Conservation (phyloP, 2,113 vertebrate species). For the Archilochus colubris region DNA sequence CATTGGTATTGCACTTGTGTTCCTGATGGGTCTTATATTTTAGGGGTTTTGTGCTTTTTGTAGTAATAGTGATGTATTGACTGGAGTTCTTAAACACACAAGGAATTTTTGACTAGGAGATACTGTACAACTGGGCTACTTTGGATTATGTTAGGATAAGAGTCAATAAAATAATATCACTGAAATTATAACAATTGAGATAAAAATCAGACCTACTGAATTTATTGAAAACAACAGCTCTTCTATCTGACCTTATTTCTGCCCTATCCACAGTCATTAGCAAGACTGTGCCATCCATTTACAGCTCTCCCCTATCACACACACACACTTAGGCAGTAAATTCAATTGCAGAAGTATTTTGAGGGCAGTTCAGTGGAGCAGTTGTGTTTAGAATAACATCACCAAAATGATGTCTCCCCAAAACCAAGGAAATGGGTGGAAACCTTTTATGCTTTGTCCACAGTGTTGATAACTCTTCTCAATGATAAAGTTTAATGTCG, state of each 20-base stretch:
- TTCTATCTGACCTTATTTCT: background rate
- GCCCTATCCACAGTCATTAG: background rate
- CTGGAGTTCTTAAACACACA: background rate
- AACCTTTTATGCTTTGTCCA: background rate
- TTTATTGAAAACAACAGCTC: background rate
- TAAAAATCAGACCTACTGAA: background rate
- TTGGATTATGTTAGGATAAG: background rate
- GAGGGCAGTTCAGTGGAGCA: background rate
- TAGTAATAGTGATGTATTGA: background rate
- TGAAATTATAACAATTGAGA: background rate
- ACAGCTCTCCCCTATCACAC: background rate
- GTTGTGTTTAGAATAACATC: background rate
- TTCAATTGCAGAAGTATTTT: background rate
- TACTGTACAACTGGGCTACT: background rate
- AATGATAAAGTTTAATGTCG: conserved; percentile 3
- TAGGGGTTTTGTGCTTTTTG: background rate
- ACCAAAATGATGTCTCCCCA: background rate
- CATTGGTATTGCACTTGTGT: background rate
- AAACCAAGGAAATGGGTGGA: background rate
- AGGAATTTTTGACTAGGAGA: background rate
- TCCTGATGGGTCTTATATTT: background rate
- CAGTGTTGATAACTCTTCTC: background rate
- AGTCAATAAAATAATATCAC: background rate
- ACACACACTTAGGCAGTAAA: background rate
- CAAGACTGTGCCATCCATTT: background rate